These are phyloP conservation scores for Spongia lamella DNA, from an alignment of 37 sponge, comb jelly and placozoan genomes.

Conservation along the genomic window DNA sequence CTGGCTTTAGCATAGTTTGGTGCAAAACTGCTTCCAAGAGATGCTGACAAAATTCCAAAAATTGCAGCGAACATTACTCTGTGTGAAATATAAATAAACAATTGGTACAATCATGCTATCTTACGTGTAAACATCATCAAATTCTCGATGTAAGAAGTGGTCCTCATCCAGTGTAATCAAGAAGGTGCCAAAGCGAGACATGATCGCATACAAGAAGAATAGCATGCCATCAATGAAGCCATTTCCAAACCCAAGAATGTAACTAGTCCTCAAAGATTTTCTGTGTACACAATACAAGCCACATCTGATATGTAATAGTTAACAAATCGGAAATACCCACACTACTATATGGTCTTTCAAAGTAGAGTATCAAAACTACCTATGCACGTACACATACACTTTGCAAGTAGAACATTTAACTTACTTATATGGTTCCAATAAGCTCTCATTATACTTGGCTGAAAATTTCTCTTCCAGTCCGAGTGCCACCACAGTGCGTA, in stretches of 20 bases:
- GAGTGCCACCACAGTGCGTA: too few relatives aligned
- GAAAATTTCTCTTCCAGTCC: neutral
- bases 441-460: slow-evolving; percentile 1
- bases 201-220: slow-evolving; percentile 42
- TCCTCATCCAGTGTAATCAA: neutral
- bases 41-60: slow-evolving; percentile 74
- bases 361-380: too few relatives aligned
- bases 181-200: neutral
- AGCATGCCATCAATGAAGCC: slow-evolving; percentile 66
- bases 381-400: too few relatives aligned
- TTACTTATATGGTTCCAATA: too few relatives aligned
- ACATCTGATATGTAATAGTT: too few relatives aligned
- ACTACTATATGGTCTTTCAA: too few relatives aligned
- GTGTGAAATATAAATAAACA: slow-evolving; percentile 12
- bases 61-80: slow-evolving; percentile 74
- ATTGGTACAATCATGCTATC: neutral
- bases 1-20: slow-evolving; percentile 82
- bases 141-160: neutral
- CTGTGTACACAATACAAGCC: slow-evolving; percentile 3
- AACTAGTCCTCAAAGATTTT: neutral
- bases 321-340: too few relatives aligned
- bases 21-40: slow-evolving; percentile 77
- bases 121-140: too few relatives aligned
- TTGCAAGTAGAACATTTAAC: too few relatives aligned
- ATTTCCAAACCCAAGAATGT: slow-evolving; percentile 48